Conservation (phyloP, 1,140 invertebrate genomes). For the Physella acuta region DNA sequence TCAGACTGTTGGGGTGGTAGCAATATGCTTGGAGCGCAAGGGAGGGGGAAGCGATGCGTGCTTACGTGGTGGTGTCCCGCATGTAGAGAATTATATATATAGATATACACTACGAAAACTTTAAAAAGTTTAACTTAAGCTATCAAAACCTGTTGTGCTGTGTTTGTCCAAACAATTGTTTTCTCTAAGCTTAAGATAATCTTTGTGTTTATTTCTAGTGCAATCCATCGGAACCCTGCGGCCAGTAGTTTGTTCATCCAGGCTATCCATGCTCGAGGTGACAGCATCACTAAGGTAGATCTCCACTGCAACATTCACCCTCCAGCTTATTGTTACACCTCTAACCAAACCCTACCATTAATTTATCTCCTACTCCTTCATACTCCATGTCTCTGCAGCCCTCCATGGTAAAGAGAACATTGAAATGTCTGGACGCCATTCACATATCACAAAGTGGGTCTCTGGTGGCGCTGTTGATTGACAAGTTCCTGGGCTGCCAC, state of each 20-base stretch:
- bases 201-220: slow-evolving; percentile 54
- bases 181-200: too few relatives aligned
- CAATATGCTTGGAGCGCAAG: too few relatives aligned
- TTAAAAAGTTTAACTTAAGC: too few relatives aligned
- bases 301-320: neutral
- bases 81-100: too few relatives aligned
- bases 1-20: too few relatives aligned
- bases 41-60: too few relatives aligned
- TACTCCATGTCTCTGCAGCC: slow-evolving; percentile 48
- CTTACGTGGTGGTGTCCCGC: too few relatives aligned
- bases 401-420: slow-evolving; percentile 64
- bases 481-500: slow-evolving; percentile 66
- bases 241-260: slow-evolving; percentile 75
- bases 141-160: neutral
- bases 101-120: too few relatives aligned
- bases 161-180: neutral
- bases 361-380: neutral
- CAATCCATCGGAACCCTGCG: slow-evolving; percentile 69
- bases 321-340: too few relatives aligned
- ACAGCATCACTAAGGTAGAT: slow-evolving; percentile 59
- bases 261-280: slow-evolving; percentile 67
- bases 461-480: slow-evolving; percentile 66
- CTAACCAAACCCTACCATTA: too few relatives aligned
- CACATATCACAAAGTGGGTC: slow-evolving; percentile 70
- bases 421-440: slow-evolving; percentile 69